Evolutionary conservation across 1,140 invertebrate genomes (phyloP), one percentile per base, ranked within the genome.

Genomic region (Drosophila hydei): DNA sequence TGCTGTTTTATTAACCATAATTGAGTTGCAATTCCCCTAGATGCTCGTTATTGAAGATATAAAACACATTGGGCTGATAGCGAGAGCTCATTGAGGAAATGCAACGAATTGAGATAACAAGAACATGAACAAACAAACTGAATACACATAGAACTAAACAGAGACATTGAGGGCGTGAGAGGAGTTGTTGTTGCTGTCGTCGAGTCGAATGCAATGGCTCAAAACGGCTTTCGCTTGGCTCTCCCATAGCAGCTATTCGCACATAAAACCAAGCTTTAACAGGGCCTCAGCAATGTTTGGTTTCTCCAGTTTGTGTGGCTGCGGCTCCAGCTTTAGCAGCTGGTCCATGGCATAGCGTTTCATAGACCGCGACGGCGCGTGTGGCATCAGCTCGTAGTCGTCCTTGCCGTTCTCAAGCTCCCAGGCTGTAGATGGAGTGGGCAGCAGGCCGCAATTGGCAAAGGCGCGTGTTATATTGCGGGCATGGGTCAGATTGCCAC

Each of bases 311-410:
- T 73, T 33, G 0, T 33, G 16, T 1, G 80, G 72, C 7, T 85
- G 60, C 0, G 80, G 80, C 54, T 84, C 80, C 16, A 62, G 11
- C 0, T 67, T 6, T 1, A 84, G 64, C 51, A 84, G 54, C 23
- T 79, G 60, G 0, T 85, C 68, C 1, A 84, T 70, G 18, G 21
- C 52, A 27, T 84, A 84, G 25, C 80, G 80, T 4, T 38, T 9
- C 0, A 77, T 14, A 3, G 52, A 2, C 21, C 63, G 61, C 4
- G n/a, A 23, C 43, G n/a, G 19, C 43, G 19, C 27, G 33, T 27
- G 0, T 14, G 3, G 9, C 23, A 3, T 6, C 36, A 27, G 4
- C 7, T 11, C 23, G 47, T 50, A 50, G 6, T 9, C 14, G 4
- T 51, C 14, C 8, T 23, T n/a, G n/a, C 14, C 3, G 1, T 4